Evolutionary conservation across 2,797 vertebrate species (phyloP), one percentile per base, ranked within the genome.

Genomic region (Darevskia nairensis): DNA sequence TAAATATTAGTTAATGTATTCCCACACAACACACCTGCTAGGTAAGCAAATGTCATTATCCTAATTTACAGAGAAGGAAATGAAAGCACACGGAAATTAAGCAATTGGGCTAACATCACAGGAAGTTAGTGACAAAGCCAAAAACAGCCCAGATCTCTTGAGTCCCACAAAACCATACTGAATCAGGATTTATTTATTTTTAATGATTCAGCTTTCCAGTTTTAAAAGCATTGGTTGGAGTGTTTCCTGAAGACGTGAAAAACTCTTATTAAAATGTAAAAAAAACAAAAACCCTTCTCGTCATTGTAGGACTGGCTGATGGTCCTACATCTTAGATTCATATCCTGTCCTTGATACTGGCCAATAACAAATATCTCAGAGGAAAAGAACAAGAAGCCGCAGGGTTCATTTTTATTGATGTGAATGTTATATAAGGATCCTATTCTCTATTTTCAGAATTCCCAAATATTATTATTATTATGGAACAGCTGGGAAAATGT

Each of bases 171-270:
- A 90, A 91, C 64, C 89, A 91, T 93, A 89, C 92, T 95, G 90
- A 50, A 92, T 88, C 89, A 89, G 83, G 88, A 88, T 78, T 61
- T 11, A 8, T 50, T 74, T 82, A 88, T 74, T 74, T 89, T 83
- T 32, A 92, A 87, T 89, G 88, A 90, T 94, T 95, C 94, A 94
- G 77, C 86, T 93, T 95, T 85, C 84, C 91, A 87, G 74, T 88
- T 91, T 94, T 9, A 80, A 80, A 78, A 61, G 91, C 84, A 85
- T 89, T 83, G 78, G 66, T 87, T 89, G 91, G 90, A 90, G 79
- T 92, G 82, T 90, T 96, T 94, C 95, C 94, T 94, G 94, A 89
- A 91, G 0, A 0, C 3, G 80, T 90, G 39, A 82, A 85, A 0
- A 0, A 90, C 76, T 93, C 50, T 64, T 68, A 29, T 89, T 92